Evolutionary conservation across 2,113 vertebrate genomes (phyloP), one percentile per base, ranked within the genome.

Genomic region (Rana temporaria): DNA sequence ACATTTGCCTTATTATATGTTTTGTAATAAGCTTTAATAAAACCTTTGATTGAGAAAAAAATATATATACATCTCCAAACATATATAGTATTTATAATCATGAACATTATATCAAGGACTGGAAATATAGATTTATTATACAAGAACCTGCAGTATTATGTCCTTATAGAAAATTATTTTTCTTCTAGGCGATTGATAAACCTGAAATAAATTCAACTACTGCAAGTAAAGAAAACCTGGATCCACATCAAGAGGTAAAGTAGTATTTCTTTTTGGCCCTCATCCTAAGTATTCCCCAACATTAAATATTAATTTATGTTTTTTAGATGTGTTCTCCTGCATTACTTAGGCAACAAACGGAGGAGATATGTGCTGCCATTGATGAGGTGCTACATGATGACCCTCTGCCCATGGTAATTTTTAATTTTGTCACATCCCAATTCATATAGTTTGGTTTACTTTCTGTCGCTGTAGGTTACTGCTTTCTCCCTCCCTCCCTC

Each of bases 291-390:
- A 20, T 78, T 86, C 70, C 1, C 11, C 55, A 64, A 38, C 22
- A 26, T 77, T 88, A 87, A 87, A 69, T 48, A 42, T 20, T 70
- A 72, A 12, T 60, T 38, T 74, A 5, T 63, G 5, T 87, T 87
- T 87, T 86, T 87, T 63, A 99, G 98, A 94, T 97, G 87, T 96
- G 92, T 86, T 97, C 93, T 0, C 98, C 98, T 48, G 94, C 96
- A 84, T 93, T 97, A 82, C 94, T 98, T 80, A 93, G 97, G 79
- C 95, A 97, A 85, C 92, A 97, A 90, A 97, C 96, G 5, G 95
- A 96, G 88, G 97, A 98, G 84, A 87, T 99, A 52, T 99, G 96
- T 84, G 95, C 97, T 42, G 93, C 90, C 62, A 98, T 99, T 87
- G 96, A 99, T 89, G 91, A 98, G 89, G 94, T 98, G 81, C 86